Conservation (phyloP, 2,113 vertebrate genomes). For the Hucho hucho region DNA sequence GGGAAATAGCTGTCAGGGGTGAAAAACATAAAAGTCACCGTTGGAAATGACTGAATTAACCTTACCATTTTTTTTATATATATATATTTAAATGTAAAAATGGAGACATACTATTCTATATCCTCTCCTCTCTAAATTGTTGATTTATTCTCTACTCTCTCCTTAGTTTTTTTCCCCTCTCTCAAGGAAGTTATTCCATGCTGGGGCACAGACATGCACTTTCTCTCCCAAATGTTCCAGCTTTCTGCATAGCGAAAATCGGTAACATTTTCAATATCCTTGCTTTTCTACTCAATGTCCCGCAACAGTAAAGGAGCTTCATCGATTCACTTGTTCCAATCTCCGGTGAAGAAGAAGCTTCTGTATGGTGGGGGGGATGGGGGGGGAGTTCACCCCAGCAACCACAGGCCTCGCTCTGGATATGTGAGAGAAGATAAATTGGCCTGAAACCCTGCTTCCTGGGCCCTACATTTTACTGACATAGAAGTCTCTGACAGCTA, state of each 20-base stretch:
- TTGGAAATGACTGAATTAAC: not conserved
- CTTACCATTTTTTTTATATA: not conserved
- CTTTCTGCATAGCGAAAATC: not conserved
- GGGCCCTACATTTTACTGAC: too few species aligned
- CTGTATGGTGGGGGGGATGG: not conserved
- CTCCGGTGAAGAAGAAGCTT: not conserved
- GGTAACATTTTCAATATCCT: not conserved
- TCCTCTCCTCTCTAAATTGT: not conserved
- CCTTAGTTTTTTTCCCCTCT: not conserved
- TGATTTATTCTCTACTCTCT: not conserved
- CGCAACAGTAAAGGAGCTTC: not conserved
- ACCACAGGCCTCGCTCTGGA: not conserved
- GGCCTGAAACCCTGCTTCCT: too few species aligned
- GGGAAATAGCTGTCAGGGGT: too few species aligned
- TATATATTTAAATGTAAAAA: not conserved
- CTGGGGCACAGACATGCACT: not conserved
- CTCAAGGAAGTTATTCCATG: constrained; percentile 2
- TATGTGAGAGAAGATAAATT: too few species aligned
- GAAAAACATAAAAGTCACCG: too few species aligned
- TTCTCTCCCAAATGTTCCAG: not conserved
- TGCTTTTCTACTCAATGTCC: not conserved
- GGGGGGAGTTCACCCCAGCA: constrained; percentile 18
- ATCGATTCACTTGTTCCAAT: not conserved
- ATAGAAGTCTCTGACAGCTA: not conserved
- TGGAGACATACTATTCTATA: not conserved